phyloP scores from a whole-genome alignment of 2,888 invertebrate species.

The Mesorhabditis spiculigera region DNA sequence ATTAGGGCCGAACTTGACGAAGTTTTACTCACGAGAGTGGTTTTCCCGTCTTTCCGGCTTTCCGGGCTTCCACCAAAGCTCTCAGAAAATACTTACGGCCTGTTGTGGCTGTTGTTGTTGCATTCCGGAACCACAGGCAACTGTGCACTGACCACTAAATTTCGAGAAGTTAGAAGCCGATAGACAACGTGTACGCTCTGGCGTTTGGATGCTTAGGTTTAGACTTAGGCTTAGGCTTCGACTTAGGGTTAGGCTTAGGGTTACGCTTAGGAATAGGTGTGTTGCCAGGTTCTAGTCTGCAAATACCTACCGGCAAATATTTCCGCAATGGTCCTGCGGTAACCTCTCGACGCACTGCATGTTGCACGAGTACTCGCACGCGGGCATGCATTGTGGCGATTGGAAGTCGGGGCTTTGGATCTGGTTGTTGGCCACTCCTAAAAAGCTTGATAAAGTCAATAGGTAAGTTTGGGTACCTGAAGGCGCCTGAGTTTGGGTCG shows the following conservation, averaged over 20 bases:
- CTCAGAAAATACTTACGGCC: no score
- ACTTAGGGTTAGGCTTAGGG: no score
- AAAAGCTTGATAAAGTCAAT: no score
- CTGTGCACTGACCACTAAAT: constrained; percentile 2
- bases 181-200: accelerated
- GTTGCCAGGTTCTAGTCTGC: no score
- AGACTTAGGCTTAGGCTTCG: no score
- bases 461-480: no score
- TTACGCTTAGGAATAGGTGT: no score
- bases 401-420: constrained; percentile 22
- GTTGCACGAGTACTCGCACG: constrained; percentile 35
- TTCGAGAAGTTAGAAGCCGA: not conserved
- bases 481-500: not conserved
- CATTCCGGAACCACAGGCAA: not conserved
- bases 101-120: not conserved
- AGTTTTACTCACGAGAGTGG: no score
- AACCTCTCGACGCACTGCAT: constrained; percentile 33
- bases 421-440: not conserved
- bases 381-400: constrained; percentile 34
- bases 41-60: no score
- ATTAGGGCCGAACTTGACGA: no score
- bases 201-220: no score
- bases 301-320: constrained; percentile 15
- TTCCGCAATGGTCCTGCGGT: constrained; percentile 36
- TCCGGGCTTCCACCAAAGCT: no score